Percentiles rank a stretch among this genome's conserved stretches.
phyloP scores from a whole-genome alignment of 2,113 vertebrate species.

The Lagopus muta region DNA sequence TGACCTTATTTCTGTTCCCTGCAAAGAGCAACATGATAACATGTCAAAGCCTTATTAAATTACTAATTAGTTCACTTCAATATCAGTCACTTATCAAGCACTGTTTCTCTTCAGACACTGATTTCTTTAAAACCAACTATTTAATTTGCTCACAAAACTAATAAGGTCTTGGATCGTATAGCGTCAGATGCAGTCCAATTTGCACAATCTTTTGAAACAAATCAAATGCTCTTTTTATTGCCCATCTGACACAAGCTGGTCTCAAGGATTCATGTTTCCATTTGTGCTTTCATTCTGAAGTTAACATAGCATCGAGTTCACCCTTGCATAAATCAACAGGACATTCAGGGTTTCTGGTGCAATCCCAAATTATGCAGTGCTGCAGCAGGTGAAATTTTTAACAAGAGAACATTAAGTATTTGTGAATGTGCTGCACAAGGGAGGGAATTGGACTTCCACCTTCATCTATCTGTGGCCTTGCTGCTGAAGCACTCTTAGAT shows the following conservation, averaged over 20 bases:
- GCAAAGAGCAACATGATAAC: background rate
- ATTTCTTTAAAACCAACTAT: background rate
- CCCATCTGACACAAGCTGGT: background rate
- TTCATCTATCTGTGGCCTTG: background rate
- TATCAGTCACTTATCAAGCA: background rate
- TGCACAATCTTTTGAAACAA: conserved; percentile 47
- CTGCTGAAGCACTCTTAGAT: background rate
- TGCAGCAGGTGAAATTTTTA: background rate
- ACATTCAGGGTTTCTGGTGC: background rate
- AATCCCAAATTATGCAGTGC: conserved; percentile 4
- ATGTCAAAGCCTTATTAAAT: background rate
- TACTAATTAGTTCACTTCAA: background rate
- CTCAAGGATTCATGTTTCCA: conserved; percentile 33
- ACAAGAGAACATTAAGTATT: background rate
- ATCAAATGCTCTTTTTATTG: conserved; percentile 40
- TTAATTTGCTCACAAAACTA: conserved; percentile 32
- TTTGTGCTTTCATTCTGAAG: conserved; percentile 36
- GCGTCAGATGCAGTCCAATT: background rate
- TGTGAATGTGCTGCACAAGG: background rate
- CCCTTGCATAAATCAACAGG: conserved; percentile 39
- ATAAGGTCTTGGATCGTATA: background rate
- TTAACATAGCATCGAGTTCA: background rate
- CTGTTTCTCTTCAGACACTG: background rate
- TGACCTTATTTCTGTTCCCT: background rate
- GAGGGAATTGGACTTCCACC: background rate